Evolutionary conservation across 1,140 invertebrate species (phyloP), one percentile per base, ranked within the genome.

Genomic region (Samia ricini): DNA sequence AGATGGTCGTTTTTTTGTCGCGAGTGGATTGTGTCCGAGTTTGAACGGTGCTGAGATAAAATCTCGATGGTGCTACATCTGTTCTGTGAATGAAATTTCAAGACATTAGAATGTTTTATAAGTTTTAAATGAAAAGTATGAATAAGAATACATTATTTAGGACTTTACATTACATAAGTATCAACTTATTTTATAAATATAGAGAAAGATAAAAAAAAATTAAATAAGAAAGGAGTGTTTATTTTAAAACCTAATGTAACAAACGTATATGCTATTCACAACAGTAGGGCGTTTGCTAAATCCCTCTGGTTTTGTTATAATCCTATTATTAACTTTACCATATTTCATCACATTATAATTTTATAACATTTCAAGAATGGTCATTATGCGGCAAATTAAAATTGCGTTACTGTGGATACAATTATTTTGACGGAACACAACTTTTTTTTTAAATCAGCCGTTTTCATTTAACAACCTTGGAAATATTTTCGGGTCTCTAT

Each of bases 1-100:
- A 91, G 61, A 91, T 94, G 10, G 96, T 97, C 66, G 93, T 93
- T 22, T 97, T n/a, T n/a, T 96, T 81, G 87, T 97, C 20, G 96
- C 96, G 0, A 95, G 95, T 42, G 93, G 95, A 67, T 88, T 92
- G 68, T 92, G 95, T 29, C 94, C 93, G 61, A 97, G 95, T 80
- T 94, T 96, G 18, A 97, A 96, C 59, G 96, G 96, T 12, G 94
- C 91, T 52, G 93, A 91, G 49, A 54, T 97, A 20, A 93, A n/a
- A 94, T 24, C 93, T 97, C 12, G 96, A 97, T 92, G 96, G 96
- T 52, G 96, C 52, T n/a, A 60, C 70, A 1, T 42, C 33, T 42
- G 33, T 42, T 5, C 12, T 42, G 33, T 42, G 33, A 42, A 12
- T 42, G 33, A 42, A 2, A 36, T 36, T 42, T 42, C 3, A 42